Conservation (phyloP, 2,113 vertebrate species). For the Corythoichthys haematopterus region DNA sequence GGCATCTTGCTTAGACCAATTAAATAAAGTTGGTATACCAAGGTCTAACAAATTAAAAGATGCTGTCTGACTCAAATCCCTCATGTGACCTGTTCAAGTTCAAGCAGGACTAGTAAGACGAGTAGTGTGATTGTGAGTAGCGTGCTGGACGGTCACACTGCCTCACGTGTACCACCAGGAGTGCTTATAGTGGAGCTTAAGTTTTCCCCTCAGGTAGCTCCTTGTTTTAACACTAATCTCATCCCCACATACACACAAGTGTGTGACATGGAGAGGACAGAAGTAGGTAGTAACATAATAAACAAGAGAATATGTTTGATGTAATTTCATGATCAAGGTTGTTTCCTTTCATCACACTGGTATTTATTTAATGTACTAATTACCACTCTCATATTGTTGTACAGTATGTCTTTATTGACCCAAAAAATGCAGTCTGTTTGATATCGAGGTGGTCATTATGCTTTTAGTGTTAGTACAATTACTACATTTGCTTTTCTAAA, state of each 20-base stretch:
- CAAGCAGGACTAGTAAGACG: no score
- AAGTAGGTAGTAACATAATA: neutral
- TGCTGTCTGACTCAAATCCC: no score
- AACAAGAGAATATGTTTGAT: neutral
- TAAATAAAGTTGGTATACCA: no score
- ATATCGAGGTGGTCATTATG: neutral
- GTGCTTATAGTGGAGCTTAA: slow-evolving; percentile 41
- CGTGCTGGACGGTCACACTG: neutral
- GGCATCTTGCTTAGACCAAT: no score
- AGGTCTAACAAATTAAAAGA: no score
- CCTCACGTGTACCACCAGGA: slow-evolving; percentile 1
- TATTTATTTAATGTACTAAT: slow-evolving; percentile 21
- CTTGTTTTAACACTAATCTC: slow-evolving; percentile 27
- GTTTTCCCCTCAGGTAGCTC: slow-evolving; percentile 44
- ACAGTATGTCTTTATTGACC: slow-evolving; percentile 13
- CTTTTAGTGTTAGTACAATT: neutral
- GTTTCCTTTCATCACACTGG: slow-evolving; percentile 10
- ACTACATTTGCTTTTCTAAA: no score
- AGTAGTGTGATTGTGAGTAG: neutral
- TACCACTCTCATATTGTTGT: slow-evolving; percentile 10
- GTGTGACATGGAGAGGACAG: slow-evolving; percentile 10
- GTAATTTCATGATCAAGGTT: slow-evolving; percentile 45
- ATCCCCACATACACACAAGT: slow-evolving; percentile 11
- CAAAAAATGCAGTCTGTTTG: slow-evolving; percentile 5
- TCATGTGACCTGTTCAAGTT: no score